Percentiles rank a stretch among this genome's conserved stretches.
Evolutionary conservation across 2,888 invertebrate species (phyloP).

Genomic region (Gortyna flavago): DNA sequence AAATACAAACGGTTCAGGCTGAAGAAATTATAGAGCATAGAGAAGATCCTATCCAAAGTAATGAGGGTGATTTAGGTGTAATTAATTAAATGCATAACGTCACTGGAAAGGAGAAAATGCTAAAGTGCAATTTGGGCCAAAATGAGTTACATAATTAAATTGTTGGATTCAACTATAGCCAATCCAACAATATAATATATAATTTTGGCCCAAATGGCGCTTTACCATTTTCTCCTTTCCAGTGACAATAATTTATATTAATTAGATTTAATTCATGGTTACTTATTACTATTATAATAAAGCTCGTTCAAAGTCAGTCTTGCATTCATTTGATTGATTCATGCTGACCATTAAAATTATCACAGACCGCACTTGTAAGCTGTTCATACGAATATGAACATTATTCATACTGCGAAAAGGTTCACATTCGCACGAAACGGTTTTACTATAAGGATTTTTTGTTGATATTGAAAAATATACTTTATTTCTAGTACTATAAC

Average conservation of each 20-base stretch:
- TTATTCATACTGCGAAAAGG: accelerated
- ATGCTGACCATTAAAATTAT: not conserved
- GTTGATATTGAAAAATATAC: not conserved
- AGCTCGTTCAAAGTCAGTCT: constrained; percentile 18
- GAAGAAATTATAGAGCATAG: constrained; percentile 65
- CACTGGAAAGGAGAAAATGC: no score
- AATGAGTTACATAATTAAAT: no score
- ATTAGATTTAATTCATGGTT: constrained; percentile 41
- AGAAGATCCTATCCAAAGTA: constrained; percentile 63
- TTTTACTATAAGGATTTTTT: not conserved
- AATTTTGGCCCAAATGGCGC: no score
- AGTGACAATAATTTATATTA: constrained; percentile 3
- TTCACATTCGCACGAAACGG: not conserved
- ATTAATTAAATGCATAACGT: constrained; percentile 29
- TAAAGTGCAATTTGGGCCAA: no score
- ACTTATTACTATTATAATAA: constrained; percentile 40
- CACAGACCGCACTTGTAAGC: not conserved
- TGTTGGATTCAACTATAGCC: no score
- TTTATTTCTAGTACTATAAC: not conserved
- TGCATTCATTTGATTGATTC: constrained; percentile 22
- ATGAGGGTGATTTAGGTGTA: constrained; percentile 57
- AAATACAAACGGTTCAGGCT: constrained; percentile 55
- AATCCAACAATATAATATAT: no score
- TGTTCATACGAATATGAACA: not conserved
- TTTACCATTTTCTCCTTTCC: no score